Conservation (phyloP, 2,797 vertebrate species). For the Coranthus polyacanthus region DNA sequence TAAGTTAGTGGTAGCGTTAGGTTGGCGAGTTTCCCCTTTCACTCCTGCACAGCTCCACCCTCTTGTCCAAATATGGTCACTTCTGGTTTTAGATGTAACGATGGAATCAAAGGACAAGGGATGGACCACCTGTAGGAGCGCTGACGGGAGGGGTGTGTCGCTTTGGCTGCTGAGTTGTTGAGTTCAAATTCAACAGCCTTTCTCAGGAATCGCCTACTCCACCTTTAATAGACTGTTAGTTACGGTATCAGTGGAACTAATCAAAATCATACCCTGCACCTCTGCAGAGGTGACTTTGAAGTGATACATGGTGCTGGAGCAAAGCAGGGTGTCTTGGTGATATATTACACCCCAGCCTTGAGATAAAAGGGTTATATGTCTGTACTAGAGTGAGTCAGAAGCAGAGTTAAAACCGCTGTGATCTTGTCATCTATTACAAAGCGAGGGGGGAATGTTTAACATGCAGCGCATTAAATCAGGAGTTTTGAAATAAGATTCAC, state of each 20-base stretch:
- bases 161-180: neutral
- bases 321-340: constrained; percentile 58
- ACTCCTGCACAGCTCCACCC: no score
- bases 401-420: constrained; percentile 50
- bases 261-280: constrained; percentile 39
- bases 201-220: no score
- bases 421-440: constrained; percentile 56
- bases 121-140: no score
- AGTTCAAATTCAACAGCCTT: no score
- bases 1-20: no score
- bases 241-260: constrained; percentile 46
- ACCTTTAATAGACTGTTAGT: constrained; percentile 36
- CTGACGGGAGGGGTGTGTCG: no score
- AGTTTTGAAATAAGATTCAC: constrained; percentile 11
- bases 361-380: constrained; percentile 73
- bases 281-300: constrained; percentile 74
- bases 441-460: constrained; percentile 36
- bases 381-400: constrained; percentile 38
- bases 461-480: constrained; percentile 32
- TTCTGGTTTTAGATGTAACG: no score
- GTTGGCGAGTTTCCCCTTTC: no score
- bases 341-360: constrained; percentile 60
- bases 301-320: constrained; percentile 21
- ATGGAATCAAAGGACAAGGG: no score
- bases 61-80: no score